Evolutionary conservation across 1,140 invertebrate species (phyloP).

Genomic region (Thaumetopoea pityocampa): DNA sequence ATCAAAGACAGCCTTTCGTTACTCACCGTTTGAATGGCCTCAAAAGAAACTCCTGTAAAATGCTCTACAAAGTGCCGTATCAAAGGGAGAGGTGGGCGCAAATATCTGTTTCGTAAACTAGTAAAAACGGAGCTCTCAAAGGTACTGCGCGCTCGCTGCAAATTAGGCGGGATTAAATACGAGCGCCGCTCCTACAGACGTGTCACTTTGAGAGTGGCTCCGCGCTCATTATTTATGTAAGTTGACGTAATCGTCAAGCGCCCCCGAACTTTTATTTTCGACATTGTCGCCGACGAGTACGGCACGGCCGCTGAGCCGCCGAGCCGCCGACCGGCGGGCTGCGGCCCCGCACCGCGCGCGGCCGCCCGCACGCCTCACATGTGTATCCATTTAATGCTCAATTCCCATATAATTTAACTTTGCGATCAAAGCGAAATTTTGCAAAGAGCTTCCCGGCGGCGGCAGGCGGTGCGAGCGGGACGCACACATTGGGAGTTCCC

Average conservation of each 20-base stretch:
- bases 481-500: slow-evolving; percentile 54
- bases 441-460: slow-evolving; percentile 72
- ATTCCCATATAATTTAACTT: slow-evolving; percentile 76
- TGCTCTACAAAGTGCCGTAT: slow-evolving; percentile 73
- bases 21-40: slow-evolving; percentile 75
- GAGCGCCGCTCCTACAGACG: slow-evolving; percentile 58
- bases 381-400: slow-evolving; percentile 75
- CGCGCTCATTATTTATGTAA: slow-evolving; percentile 70
- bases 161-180: slow-evolving; percentile 74
- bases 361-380: slow-evolving; percentile 46
- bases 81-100: slow-evolving; percentile 72
- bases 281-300: slow-evolving; percentile 36
- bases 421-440: slow-evolving; percentile 75
- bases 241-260: slow-evolving; percentile 61
- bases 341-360: slow-evolving; percentile 10
- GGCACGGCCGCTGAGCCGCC: neutral
- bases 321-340: slow-evolving; percentile 2
- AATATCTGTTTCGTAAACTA: slow-evolving; percentile 76
- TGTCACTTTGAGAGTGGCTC: slow-evolving; percentile 65
- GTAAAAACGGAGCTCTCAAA: slow-evolving; percentile 73
- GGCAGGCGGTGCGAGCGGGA: slow-evolving; percentile 66
- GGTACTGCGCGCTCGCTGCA: slow-evolving; percentile 68
- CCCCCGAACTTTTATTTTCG: slow-evolving; percentile 47
- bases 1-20: slow-evolving; percentile 76
- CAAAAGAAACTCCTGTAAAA: slow-evolving; percentile 76